Evolutionary conservation across 2,797 vertebrate genomes (phyloP).

Genomic region (Hippocampus kuda): DNA sequence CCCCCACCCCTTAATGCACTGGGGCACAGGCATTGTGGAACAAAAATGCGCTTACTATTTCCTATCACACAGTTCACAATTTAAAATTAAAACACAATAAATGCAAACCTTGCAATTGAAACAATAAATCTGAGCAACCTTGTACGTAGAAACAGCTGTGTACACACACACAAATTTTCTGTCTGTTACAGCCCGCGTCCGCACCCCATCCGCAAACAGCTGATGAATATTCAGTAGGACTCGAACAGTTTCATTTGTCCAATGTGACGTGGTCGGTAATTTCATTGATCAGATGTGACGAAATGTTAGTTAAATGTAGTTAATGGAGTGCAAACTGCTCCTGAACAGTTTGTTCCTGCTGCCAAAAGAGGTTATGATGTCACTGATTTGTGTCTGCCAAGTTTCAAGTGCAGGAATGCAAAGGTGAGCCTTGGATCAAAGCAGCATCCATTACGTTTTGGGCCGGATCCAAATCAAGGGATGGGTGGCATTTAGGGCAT

Average conservation of each 20-base stretch:
- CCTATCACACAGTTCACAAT: not conserved
- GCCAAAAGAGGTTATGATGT: constrained; percentile 4
- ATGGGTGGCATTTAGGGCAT: no score
- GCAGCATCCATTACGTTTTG: not conserved
- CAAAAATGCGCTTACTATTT: not conserved
- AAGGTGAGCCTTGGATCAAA: not conserved
- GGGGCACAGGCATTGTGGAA: not conserved
- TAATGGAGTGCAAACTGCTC: not conserved
- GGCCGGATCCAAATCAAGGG: not conserved
- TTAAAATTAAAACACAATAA: not conserved
- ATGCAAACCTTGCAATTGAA: not conserved
- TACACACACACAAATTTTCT: no score
- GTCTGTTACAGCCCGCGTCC: no score
- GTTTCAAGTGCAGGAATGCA: not conserved
- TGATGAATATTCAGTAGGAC: no score
- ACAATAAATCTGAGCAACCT: not conserved
- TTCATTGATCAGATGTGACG: no score
- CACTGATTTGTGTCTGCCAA: constrained; percentile 2
- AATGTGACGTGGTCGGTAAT: no score
- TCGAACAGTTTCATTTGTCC: no score
- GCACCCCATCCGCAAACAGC: no score
- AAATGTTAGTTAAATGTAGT: not conserved
- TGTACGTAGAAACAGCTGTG: no score
- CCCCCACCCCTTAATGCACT: not conserved
- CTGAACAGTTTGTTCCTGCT: not conserved